These are phyloP conservation scores for Cotesia congregata DNA, from an alignment of 2,888 invertebrate genomes.

Conservation along the genomic window DNA sequence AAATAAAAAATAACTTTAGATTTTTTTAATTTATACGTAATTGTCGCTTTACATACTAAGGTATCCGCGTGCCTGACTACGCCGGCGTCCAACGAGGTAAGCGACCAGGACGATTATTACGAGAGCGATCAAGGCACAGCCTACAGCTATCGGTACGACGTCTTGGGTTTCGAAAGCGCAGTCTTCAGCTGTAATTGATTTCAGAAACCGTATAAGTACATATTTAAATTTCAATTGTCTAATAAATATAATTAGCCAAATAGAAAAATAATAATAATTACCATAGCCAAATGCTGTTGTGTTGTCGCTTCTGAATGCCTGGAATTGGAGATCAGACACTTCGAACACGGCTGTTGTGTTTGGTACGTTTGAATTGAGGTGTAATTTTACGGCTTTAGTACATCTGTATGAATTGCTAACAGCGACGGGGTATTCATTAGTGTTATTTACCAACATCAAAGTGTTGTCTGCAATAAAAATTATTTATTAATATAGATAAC, in stretches of 20 bases:
- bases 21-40: not conserved
- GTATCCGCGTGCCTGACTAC: conserved; percentile 87
- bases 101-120: conserved; percentile 93
- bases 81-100: conserved; percentile 92
- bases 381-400: conserved; percentile 73
- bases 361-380: conserved; percentile 70
- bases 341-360: conserved; percentile 72
- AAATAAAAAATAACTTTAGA: conserved; percentile 2
- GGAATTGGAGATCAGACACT: conserved; percentile 78
- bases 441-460: conserved; percentile 71
- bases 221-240: not conserved
- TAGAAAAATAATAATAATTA: conserved; percentile 64
- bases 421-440: conserved; percentile 74
- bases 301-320: conserved; percentile 78
- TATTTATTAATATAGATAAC: conserved; percentile 5
- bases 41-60: conserved; percentile 81
- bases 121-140: conserved; percentile 90
- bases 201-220: not conserved
- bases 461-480: conserved; percentile 58
- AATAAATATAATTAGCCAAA: conserved; percentile 20
- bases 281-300: conserved; percentile 77
- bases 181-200: conserved; percentile 75
- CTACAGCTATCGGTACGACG: conserved; percentile 97
- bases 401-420: conserved; percentile 83
- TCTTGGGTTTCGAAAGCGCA: conserved; percentile 85